These are phyloP conservation scores for Dioctria rufipes DNA, from an alignment of 2,888 invertebrate species.

Conservation along the genomic window DNA sequence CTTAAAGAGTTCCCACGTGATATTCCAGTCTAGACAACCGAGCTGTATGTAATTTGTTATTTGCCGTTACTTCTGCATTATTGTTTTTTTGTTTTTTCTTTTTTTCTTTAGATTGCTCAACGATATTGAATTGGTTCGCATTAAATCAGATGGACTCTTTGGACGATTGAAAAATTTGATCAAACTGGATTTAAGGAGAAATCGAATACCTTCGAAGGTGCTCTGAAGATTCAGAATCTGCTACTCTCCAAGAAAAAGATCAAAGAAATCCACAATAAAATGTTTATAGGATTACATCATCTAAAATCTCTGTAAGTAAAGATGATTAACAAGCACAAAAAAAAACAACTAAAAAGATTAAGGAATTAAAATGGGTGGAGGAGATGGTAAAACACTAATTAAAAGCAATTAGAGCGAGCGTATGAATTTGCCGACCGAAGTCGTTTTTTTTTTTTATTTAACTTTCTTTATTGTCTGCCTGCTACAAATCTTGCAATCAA, in stretches of 20 bases:
- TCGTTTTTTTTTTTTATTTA: too few species aligned
- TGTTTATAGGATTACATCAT: conserved; percentile 91
- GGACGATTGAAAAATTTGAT: conserved; percentile 89
- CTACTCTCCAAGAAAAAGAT: conserved; percentile 91
- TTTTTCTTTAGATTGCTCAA: conserved; percentile 82
- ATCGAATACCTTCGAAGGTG: conserved; percentile 94
- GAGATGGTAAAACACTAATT: neutral
- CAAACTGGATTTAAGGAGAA: conserved; percentile 91
- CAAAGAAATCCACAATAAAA: conserved; percentile 90
- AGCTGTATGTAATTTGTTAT: conserved; percentile 77
- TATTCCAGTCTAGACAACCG: conserved; percentile 92
- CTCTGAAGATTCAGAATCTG: conserved; percentile 89
- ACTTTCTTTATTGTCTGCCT: too few species aligned
- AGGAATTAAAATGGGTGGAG: conserved; percentile 40
- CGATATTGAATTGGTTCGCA: conserved; percentile 89
- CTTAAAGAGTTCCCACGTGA: conserved; percentile 90
- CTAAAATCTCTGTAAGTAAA: conserved; percentile 82
- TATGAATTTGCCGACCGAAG: too few species aligned
- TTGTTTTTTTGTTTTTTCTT: neutral
- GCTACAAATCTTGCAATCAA: too few species aligned
- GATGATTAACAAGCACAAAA: too few species aligned
- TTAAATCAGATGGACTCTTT: conserved; percentile 90
- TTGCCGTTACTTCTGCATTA: too few species aligned
- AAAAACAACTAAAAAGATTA: too few species aligned
- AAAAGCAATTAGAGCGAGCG: conserved; percentile 35